Evolutionary conservation across 1,140 invertebrate species (phyloP).

Genomic region (Drosophila lini): DNA sequence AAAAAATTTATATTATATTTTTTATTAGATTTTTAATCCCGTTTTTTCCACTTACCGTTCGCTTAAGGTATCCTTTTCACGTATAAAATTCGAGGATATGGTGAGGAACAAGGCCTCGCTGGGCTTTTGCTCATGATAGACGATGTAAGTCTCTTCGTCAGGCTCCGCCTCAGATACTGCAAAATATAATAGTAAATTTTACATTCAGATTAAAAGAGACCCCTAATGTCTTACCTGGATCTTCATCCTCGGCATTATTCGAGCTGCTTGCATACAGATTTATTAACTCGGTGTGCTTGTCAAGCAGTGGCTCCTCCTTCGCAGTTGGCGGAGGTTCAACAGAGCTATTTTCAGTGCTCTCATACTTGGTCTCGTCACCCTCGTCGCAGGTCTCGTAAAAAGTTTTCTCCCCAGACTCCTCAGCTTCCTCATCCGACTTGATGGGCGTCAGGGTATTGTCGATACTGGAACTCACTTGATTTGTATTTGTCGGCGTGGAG

Average conservation of each 20-base stretch:
- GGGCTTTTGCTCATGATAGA: conserved; percentile 56
- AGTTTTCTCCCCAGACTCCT: conserved; percentile 21
- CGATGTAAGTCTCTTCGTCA: conserved; percentile 78
- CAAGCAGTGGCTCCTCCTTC: conserved; percentile 1
- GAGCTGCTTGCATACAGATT: conserved; percentile 46
- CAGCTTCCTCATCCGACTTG: conserved; percentile 22
- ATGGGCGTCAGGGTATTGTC: conserved; percentile 50
- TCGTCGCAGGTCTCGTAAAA: conserved; percentile 65
- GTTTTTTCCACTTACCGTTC: conserved; percentile 56
- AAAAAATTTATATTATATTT: no score
- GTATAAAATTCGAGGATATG: conserved; percentile 75
- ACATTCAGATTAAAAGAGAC: not conserved
- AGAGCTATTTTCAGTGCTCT: conserved; percentile 32
- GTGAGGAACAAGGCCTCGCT: conserved; percentile 78
- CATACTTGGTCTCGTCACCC: conserved; percentile 44
- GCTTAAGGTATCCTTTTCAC: conserved; percentile 79
- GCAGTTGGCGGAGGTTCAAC: not conserved
- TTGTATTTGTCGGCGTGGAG: conserved; percentile 57
- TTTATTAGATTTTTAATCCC: no score
- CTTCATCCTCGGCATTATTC: conserved; percentile 38
- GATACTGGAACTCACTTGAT: conserved; percentile 2
- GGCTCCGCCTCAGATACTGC: conserved; percentile 78
- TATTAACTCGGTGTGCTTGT: conserved; percentile 62
- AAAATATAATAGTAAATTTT: not conserved
- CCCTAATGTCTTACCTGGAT: conserved; percentile 36